Percentiles rank a stretch among this genome's conserved stretches.
These are phyloP conservation scores for Phthorimaea operculella DNA, from an alignment of 1,140 invertebrate genomes.

Conservation along the genomic window DNA sequence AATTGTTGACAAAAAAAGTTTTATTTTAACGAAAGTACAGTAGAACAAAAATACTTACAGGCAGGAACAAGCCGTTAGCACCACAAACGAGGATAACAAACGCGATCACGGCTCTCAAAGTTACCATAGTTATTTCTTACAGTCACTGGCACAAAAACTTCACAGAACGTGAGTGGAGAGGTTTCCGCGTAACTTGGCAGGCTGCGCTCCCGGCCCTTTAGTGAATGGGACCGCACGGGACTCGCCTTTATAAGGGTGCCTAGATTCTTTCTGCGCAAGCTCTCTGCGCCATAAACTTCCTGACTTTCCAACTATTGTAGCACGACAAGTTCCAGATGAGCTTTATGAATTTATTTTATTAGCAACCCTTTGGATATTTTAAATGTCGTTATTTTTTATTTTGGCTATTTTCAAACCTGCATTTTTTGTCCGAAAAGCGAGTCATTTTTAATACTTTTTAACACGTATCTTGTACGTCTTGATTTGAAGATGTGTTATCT, in stretches of 20 bases:
- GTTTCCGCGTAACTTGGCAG: not conserved
- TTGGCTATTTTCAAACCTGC: no score
- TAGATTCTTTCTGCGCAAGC: not conserved
- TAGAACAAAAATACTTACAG: not conserved
- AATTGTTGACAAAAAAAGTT: no score
- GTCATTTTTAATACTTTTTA: no score
- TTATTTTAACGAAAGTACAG: no score
- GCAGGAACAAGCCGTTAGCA: not conserved
- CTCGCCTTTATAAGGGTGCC: not conserved
- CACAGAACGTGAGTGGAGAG: not conserved
- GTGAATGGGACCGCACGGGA: not conserved
- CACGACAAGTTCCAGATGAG: no score
- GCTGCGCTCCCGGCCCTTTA: not conserved
- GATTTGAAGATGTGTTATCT: conserved; percentile 24
- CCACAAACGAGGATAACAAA: not conserved
- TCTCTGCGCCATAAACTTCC: not conserved
- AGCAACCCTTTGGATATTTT: no score
- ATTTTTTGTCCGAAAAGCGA: no score
- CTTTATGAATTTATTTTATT: no score
- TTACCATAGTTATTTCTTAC: no score
- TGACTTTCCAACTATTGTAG: not conserved
- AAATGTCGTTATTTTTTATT: no score
- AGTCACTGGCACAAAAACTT: not conserved
- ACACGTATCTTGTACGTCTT: no score
- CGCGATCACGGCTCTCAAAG: not conserved